phyloP scores from a whole-genome alignment of 1,140 invertebrate species.

The Drosophila gunungcola region DNA sequence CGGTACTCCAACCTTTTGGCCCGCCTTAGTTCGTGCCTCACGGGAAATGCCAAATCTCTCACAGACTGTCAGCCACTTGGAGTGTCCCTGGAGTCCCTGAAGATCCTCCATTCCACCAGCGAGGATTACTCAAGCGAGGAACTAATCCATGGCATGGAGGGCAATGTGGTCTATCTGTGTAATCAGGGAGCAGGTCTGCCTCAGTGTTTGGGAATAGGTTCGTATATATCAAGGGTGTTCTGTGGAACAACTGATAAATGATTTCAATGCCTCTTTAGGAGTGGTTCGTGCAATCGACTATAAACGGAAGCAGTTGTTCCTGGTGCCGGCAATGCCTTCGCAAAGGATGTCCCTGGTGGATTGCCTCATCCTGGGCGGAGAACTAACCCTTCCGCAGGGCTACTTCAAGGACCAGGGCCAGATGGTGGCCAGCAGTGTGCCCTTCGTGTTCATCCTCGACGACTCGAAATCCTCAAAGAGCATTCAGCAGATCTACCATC shows the following conservation, averaged over 20 bases:
- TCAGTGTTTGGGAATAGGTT: constrained; percentile 78
- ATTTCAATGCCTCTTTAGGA: constrained; percentile 43
- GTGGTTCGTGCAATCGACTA: constrained; percentile 75
- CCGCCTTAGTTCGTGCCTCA: constrained; percentile 56
- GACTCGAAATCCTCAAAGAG: constrained; percentile 69
- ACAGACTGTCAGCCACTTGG: constrained; percentile 49
- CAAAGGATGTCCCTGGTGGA: constrained; percentile 52
- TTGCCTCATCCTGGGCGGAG: constrained; percentile 60
- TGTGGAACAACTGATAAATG: background rate
- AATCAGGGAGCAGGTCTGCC: constrained; percentile 6
- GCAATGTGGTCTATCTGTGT: constrained; percentile 74
- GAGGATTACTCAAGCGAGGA: constrained; percentile 32
- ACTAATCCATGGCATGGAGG: constrained; percentile 65
- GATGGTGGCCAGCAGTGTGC: constrained; percentile 47
- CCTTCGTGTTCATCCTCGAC: constrained; percentile 69
- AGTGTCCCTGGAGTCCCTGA: constrained; percentile 44
- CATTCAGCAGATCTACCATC: constrained; percentile 73
- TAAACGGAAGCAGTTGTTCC: constrained; percentile 45
- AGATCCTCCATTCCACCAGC: constrained; percentile 39
- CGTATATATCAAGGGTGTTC: background rate
- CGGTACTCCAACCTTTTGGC: constrained; percentile 69
- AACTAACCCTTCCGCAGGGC: constrained; percentile 67
- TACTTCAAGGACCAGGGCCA: constrained; percentile 69
- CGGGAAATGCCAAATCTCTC: constrained; percentile 55
- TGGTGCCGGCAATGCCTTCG: constrained; percentile 58